These are phyloP conservation scores for Melinaea menophilus DNA, from an alignment of 2,888 invertebrate species.

Conservation along the genomic window DNA sequence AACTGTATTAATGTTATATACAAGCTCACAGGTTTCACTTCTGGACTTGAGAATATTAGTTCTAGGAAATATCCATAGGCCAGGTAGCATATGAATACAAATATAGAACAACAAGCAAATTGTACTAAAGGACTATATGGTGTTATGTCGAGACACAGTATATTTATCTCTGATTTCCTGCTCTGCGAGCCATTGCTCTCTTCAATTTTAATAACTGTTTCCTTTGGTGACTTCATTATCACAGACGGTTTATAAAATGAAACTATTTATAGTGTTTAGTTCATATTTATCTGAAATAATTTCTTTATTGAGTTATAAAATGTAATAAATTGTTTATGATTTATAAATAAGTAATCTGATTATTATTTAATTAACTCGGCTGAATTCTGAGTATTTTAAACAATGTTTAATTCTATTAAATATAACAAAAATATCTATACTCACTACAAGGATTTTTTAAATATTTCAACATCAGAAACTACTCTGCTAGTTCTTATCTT, in stretches of 20 bases:
- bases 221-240: conserved; percentile 51
- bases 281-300: background rate
- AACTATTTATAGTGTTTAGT: background rate
- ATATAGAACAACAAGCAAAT: conserved; percentile 85
- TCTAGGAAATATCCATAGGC: conserved; percentile 96
- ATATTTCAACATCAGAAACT: too few relatives aligned
- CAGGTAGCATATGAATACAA: conserved; percentile 92
- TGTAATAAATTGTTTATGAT: too few relatives aligned
- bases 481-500: too few relatives aligned
- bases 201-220: conserved; percentile 59
- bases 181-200: conserved; percentile 37
- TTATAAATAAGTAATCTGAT: too few relatives aligned
- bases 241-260: background rate
- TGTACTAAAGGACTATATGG: conserved; percentile 81
- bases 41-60: conserved; percentile 92
- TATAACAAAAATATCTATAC: too few relatives aligned
- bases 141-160: conserved; percentile 86
- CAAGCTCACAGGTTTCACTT: conserved; percentile 93
- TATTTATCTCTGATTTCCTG: conserved; percentile 73
- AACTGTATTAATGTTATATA: conserved; percentile 96
- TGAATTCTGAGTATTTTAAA: too few relatives aligned
- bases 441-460: too few relatives aligned
- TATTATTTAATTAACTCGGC: too few relatives aligned
- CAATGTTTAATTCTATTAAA: too few relatives aligned
- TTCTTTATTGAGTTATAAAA: too few relatives aligned